A percentile compares a stretch with the other conserved stretches of the same genome.
phyloP scores from a whole-genome alignment of 64 coral and sea anemone genomes.

The Platygyra sinensis region DNA sequence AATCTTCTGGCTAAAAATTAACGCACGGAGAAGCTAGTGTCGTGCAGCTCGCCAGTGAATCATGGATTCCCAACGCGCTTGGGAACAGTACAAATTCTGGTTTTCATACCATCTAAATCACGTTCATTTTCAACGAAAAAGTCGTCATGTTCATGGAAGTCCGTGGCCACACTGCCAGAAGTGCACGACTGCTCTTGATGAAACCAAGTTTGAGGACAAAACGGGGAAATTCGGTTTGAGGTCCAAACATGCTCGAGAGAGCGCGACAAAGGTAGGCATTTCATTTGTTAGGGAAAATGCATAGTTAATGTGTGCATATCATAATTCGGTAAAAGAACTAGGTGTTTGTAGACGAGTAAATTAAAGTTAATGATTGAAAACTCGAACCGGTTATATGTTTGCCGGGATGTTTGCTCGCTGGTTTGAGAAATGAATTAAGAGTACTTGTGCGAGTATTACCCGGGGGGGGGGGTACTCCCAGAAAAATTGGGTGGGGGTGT shows the following conservation, averaged over 20 bases:
- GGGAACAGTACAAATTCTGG: slow-evolving; percentile 44
- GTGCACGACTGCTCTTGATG: slow-evolving; percentile 40
- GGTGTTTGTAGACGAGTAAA: no score
- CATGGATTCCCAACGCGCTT: slow-evolving; percentile 44
- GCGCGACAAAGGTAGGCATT: slow-evolving; percentile 11
- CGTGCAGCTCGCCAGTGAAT: not conserved
- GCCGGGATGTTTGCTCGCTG: no score
- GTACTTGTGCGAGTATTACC: no score
- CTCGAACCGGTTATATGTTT: no score
- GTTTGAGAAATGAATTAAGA: no score
- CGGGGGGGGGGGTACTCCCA: no score
- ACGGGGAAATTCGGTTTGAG: slow-evolving; percentile 46
- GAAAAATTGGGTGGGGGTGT: no score
- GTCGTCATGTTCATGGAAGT: not conserved
- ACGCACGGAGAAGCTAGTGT: not conserved
- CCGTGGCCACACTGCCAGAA: slow-evolving; percentile 45
- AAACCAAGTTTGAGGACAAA: slow-evolving; percentile 6
- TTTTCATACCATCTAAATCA: slow-evolving; percentile 70
- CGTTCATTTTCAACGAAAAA: slow-evolving; percentile 52
- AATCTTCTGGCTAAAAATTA: not conserved
- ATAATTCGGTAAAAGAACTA: no score
- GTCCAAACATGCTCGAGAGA: slow-evolving; percentile 45
- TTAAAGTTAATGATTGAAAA: no score
- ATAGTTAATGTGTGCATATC: not conserved
- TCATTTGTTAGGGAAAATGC: not conserved